Percentiles rank a stretch among this genome's conserved stretches.
phyloP scores from a whole-genome alignment of 2,797 vertebrate genomes.

The Balearica regulorum region DNA sequence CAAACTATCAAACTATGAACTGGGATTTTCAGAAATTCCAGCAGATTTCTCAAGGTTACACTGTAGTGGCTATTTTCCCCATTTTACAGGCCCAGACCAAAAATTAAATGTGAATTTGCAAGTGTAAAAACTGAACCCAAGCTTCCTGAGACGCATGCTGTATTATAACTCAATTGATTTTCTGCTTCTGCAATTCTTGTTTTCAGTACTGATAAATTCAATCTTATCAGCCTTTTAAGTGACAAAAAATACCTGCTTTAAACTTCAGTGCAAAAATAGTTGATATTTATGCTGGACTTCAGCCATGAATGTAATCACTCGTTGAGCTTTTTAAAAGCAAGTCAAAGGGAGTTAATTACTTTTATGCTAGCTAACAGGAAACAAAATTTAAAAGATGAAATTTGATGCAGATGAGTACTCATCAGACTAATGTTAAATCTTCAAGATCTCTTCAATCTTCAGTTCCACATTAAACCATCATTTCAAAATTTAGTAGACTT shows the following conservation, averaged over 20 bases:
- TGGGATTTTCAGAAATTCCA: not conserved
- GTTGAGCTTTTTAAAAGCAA: not conserved
- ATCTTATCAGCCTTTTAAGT: not conserved
- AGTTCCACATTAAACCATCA: not conserved
- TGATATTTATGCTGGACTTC: not conserved
- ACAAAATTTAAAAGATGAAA: not conserved
- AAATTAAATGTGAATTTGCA: not conserved
- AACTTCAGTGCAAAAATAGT: not conserved
- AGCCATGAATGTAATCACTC: not conserved
- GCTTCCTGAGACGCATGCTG: not conserved
- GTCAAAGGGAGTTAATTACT: not conserved
- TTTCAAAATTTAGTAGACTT: not conserved
- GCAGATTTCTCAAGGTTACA: not conserved
- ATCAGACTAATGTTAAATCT: not conserved
- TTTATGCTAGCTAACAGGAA: not conserved
- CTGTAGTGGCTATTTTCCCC: not conserved
- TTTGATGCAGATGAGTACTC: not conserved
- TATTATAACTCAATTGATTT: not conserved
- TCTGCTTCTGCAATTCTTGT: not conserved
- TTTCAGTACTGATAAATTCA: not conserved
- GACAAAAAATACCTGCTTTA: constrained; percentile 2
- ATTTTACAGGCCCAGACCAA: not conserved
- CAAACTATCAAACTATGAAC: not conserved
- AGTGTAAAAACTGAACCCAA: not conserved
- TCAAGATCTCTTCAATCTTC: not conserved